These are phyloP conservation scores for Oreochromis spilurus DNA, from an alignment of 2,113 vertebrate genomes.

Conservation along the genomic window DNA sequence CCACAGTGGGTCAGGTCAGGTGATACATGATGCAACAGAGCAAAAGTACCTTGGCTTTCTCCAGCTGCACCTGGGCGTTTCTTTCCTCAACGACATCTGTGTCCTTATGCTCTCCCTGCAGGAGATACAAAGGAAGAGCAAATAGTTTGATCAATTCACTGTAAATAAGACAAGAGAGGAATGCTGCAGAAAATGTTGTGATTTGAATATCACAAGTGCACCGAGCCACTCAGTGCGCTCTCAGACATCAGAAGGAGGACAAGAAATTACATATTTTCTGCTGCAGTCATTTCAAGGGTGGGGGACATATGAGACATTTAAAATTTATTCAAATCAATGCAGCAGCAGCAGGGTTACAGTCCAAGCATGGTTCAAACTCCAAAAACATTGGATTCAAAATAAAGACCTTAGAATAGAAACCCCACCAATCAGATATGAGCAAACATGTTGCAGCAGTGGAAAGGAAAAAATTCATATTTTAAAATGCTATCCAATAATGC, in stretches of 20 bases:
- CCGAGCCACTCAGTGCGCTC: too few species aligned
- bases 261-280: not conserved
- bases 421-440: not conserved
- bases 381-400: not conserved
- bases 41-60: slow-evolving; percentile 89
- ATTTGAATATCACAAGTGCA: too few species aligned
- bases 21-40: not conserved
- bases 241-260: not conserved
- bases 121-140: not conserved
- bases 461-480: not conserved
- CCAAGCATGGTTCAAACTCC: not conserved
- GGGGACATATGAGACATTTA: not conserved
- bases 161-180: not conserved
- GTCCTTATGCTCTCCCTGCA: slow-evolving; percentile 95
- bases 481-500: not conserved
- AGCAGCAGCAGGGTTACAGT: not conserved
- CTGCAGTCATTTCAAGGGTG: not conserved
- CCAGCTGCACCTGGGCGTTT: slow-evolving; percentile 96
- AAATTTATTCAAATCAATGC: not conserved
- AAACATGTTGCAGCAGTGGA: not conserved
- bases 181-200: not conserved
- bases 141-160: not conserved
- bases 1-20: not conserved
- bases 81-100: slow-evolving; percentile 89
- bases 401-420: not conserved